Percentiles rank a stretch among this genome's conserved stretches.
Evolutionary conservation across 30 jellyfish, hydroid and myxozoan species (phyloP).

Genomic region (Mastigias papua): DNA sequence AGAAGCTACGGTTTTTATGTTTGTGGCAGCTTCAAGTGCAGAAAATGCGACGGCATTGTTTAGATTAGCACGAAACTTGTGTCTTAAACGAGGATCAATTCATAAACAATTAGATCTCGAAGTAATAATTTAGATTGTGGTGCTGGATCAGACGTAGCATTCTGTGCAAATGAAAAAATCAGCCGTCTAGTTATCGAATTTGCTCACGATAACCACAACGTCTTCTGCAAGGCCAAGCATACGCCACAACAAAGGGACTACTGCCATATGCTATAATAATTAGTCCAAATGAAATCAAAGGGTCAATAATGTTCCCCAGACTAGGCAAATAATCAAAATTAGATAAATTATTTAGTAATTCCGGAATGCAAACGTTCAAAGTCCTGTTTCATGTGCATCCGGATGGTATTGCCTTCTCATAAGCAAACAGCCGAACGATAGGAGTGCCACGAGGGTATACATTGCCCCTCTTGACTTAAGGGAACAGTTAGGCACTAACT

Average conservation of each 20-base stretch:
- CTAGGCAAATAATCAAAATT: too few species aligned
- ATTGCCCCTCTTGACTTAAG: too few species aligned
- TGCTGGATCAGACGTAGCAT: background rate
- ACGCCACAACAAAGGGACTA: background rate
- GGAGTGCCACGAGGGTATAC: too few species aligned
- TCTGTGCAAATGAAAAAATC: background rate
- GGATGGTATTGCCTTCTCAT: too few species aligned
- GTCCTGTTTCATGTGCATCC: too few species aligned
- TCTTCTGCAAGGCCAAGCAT: background rate
- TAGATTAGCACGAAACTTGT: background rate
- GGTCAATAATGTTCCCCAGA: too few species aligned
- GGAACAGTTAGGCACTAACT: too few species aligned
- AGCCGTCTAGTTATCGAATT: background rate
- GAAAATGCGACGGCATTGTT: constrained; percentile 8
- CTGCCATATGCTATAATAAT: background rate
- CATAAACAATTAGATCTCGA: background rate
- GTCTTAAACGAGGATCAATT: background rate
- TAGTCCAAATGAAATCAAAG: background rate
- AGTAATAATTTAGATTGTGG: background rate
- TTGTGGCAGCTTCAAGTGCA: background rate
- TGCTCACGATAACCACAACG: background rate
- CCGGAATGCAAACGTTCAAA: too few species aligned
- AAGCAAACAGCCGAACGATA: too few species aligned
- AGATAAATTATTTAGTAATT: too few species aligned
- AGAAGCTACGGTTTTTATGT: background rate